phyloP scores from a whole-genome alignment of 92 coral and sea anemone genomes.

The Palythoa caribaeorum region DNA sequence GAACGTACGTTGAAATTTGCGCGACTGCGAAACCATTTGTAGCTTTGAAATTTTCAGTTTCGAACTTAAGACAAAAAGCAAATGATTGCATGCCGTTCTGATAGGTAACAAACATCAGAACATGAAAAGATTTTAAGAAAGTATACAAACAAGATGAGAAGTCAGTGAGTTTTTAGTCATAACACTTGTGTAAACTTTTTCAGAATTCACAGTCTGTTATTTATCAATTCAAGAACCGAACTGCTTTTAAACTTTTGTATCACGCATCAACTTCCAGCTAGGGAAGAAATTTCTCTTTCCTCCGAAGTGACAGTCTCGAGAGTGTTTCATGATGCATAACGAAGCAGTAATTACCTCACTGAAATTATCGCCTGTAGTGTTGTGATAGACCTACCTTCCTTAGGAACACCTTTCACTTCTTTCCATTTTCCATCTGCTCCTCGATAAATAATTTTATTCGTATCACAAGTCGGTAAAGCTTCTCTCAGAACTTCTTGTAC shows the following conservation, averaged over 20 bases:
- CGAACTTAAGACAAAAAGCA: no score
- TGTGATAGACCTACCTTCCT: constrained; percentile 73
- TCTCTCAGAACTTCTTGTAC: constrained; percentile 82
- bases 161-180: background rate
- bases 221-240: background rate
- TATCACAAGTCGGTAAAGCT: constrained; percentile 78
- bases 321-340: background rate
- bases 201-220: background rate
- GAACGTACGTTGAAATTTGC: no score
- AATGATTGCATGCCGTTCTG: background rate
- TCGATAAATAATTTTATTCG: constrained; percentile 79
- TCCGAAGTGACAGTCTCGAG: background rate
- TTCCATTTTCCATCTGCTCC: constrained; percentile 92
- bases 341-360: background rate
- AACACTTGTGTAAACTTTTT: background rate
- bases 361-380: background rate
- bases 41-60: no score
- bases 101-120: background rate
- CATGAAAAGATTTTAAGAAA: background rate
- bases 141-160: background rate
- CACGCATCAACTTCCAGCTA: background rate
- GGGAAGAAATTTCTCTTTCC: background rate
- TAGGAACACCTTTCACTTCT: constrained; percentile 75
- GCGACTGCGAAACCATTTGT: no score
- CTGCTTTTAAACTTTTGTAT: background rate